Evolutionary conservation across 2,888 invertebrate genomes (phyloP).

Genomic region (Salpingus planirostris): DNA sequence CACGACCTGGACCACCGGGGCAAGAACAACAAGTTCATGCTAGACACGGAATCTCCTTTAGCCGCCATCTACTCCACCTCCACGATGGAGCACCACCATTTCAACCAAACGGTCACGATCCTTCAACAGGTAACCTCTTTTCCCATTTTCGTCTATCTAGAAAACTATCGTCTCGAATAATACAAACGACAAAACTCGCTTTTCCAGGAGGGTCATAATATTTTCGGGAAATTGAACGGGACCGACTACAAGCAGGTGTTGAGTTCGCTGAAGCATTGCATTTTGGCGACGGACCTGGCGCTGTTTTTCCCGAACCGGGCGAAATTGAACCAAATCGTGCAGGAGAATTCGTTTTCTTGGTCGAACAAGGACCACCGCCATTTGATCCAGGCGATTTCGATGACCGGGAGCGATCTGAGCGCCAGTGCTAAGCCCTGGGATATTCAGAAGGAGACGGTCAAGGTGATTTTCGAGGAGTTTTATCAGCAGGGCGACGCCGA

Average conservation of each 20-base stretch:
- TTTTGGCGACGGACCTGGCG: conserved; percentile 77
- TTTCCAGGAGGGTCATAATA: conserved; percentile 74
- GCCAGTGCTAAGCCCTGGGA: conserved; percentile 81
- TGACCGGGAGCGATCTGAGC: conserved; percentile 78
- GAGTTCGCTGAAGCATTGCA: conserved; percentile 68
- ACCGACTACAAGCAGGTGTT: conserved; percentile 70
- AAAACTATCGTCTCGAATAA: no score
- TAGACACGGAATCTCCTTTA: conserved; percentile 70
- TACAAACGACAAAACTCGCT: conserved; percentile 2
- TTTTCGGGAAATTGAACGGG: conserved; percentile 62
- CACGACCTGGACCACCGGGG: conserved; percentile 83
- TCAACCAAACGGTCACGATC: conserved; percentile 80
- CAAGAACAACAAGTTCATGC: conserved; percentile 80
- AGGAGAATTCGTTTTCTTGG: conserved; percentile 56
- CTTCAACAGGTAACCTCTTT: conserved; percentile 75
- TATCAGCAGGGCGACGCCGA: conserved; percentile 58
- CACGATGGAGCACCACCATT: conserved; percentile 82
- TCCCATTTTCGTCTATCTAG: no score
- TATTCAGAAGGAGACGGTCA: conserved; percentile 69
- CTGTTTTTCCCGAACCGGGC: conserved; percentile 70
- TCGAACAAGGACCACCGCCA: conserved; percentile 55
- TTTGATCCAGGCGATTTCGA: conserved; percentile 64
- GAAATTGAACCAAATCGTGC: conserved; percentile 48
- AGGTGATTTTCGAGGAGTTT: conserved; percentile 73
- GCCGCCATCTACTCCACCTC: conserved; percentile 80